phyloP scores from a whole-genome alignment of 2,113 vertebrate species.

The Rostratula benghalensis region DNA sequence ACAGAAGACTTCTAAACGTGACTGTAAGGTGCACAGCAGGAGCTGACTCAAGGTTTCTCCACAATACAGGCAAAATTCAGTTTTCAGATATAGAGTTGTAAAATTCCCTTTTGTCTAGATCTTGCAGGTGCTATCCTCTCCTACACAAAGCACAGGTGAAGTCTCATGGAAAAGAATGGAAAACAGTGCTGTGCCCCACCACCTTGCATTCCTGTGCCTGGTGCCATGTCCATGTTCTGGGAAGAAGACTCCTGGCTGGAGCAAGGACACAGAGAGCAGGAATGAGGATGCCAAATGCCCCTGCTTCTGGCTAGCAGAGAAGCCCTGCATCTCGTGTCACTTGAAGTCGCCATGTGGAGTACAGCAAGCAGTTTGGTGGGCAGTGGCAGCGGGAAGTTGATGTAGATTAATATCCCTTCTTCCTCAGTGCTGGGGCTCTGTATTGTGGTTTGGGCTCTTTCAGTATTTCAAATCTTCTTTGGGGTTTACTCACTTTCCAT shows the following conservation, averaged over 20 bases:
- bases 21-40: not conserved
- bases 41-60: not conserved
- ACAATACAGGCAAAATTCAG: not conserved
- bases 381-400: not conserved
- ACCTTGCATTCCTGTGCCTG: not conserved
- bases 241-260: not conserved
- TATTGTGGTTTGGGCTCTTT: not conserved
- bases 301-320: not conserved
- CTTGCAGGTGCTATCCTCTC: not conserved
- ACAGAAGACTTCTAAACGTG: not conserved
- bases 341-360: not conserved
- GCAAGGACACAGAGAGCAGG: rapidly evolving
- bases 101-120: not conserved
- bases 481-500: not conserved
- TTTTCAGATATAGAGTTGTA: not conserved
- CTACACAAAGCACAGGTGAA: not conserved
- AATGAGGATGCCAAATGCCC: not conserved
- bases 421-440: not conserved
- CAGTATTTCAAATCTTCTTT: not conserved
- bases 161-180: not conserved
- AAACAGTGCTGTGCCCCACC: not conserved
- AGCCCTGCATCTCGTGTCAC: not conserved
- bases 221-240: rapidly evolving
- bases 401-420: not conserved
- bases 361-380: not conserved